Evolutionary conservation across 2,888 invertebrate genomes (phyloP).

Genomic region (Tetheella fluctuosa): DNA sequence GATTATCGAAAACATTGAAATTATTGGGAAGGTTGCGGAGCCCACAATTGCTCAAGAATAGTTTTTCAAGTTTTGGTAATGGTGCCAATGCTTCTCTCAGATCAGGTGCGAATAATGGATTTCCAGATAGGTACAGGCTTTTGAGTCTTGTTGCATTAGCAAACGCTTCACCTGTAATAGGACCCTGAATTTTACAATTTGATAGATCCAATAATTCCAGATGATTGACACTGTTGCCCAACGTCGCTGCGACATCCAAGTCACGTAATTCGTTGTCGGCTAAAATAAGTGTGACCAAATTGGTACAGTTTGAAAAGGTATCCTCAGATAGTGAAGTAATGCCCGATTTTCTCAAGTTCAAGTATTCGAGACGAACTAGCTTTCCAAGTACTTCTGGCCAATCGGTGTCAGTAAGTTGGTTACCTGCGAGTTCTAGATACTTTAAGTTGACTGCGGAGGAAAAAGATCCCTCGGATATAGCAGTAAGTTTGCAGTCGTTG

Average conservation of each 20-base stretch:
- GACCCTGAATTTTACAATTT: conserved; percentile 87
- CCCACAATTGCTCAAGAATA: conserved; percentile 87
- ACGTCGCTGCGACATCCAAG: conserved; percentile 85
- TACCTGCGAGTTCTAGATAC: conserved; percentile 86
- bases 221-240: conserved; percentile 86
- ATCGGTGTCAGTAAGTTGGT: conserved; percentile 81
- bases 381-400: conserved; percentile 86
- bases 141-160: conserved; percentile 87
- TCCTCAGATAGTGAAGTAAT: conserved; percentile 86
- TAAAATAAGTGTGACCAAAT: conserved; percentile 85
- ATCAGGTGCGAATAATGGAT: conserved; percentile 87
- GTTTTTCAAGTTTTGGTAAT: conserved; percentile 85
- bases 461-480: conserved; percentile 84
- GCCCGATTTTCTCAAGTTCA: conserved; percentile 85
- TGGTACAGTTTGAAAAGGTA: conserved; percentile 86
- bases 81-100: conserved; percentile 87
- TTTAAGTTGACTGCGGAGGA: conserved; percentile 84
- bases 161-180: conserved; percentile 87
- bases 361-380: conserved; percentile 84
- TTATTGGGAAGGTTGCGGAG: conserved; percentile 86
- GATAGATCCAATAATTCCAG: conserved; percentile 87
- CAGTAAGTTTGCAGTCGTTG: conserved; percentile 86
- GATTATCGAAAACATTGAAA: conserved; percentile 86
- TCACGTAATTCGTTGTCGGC: conserved; percentile 87
- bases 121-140: conserved; percentile 86